Percentiles rank a stretch among this genome's conserved stretches.
Evolutionary conservation across 2,797 vertebrate species (phyloP).

Genomic region (Serranus cabrilla): DNA sequence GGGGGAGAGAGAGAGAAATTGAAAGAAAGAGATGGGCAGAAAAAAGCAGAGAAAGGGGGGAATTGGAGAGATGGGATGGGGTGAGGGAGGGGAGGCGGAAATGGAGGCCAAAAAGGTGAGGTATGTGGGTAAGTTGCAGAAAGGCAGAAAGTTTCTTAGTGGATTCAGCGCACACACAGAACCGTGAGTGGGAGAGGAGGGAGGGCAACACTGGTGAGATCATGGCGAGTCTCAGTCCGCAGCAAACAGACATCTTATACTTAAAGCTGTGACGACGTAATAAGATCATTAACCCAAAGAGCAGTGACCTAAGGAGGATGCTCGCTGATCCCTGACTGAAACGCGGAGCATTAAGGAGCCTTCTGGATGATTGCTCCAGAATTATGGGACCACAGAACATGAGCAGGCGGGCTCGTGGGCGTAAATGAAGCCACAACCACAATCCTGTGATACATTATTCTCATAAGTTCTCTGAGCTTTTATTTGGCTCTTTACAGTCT

Average conservation of each 20-base stretch:
- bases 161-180: background rate
- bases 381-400: slow-evolving; percentile 63
- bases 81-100: slow-evolving; percentile 53
- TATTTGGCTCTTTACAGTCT: slow-evolving; percentile 69
- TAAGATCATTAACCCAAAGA: slow-evolving; percentile 76
- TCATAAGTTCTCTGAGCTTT: slow-evolving; percentile 67
- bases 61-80: slow-evolving; percentile 56
- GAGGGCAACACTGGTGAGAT: slow-evolving; percentile 16
- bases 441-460: slow-evolving; percentile 65
- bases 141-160: slow-evolving; percentile 61
- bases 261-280: slow-evolving; percentile 41
- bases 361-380: slow-evolving; percentile 70
- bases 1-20: slow-evolving; percentile 34
- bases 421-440: slow-evolving; percentile 65
- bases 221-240: slow-evolving; percentile 26
- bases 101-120: slow-evolving; percentile 74
- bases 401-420: slow-evolving; percentile 47
- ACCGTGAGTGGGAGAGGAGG: background rate
- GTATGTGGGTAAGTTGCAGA: slow-evolving; percentile 65
- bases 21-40: slow-evolving; percentile 59
- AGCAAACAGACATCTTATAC: slow-evolving; percentile 50
- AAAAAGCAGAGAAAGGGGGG: slow-evolving; percentile 37
- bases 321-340: slow-evolving; percentile 63
- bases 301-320: slow-evolving; percentile 70
- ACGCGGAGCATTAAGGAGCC: slow-evolving; percentile 60